Conservation (phyloP, 2,888 invertebrate genomes). For the Zaprionus bogoriensis region DNA sequence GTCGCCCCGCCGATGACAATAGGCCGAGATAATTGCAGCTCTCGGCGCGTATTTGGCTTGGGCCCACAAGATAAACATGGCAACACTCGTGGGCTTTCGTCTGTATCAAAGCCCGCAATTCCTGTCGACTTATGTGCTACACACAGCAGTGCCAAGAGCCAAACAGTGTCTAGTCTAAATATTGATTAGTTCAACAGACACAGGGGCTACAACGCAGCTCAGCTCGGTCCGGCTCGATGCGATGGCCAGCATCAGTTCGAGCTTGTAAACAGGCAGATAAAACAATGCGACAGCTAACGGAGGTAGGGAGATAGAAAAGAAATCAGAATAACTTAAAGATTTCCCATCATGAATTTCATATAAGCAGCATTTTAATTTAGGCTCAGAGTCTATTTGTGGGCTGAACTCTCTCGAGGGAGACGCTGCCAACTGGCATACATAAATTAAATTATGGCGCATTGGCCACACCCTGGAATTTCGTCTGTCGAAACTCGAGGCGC, state of each 20-base stretch:
- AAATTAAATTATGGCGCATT: constrained; percentile 52
- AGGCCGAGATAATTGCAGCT: constrained; percentile 45
- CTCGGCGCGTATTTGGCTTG: constrained; percentile 18
- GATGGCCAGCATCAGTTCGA: constrained; percentile 10
- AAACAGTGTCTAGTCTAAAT: background rate
- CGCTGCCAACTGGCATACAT: constrained; percentile 14
- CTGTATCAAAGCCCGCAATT: constrained; percentile 7
- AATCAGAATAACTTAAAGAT: background rate
- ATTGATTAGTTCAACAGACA: constrained; percentile 4
- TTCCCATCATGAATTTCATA: background rate
- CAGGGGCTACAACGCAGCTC: too few species aligned
- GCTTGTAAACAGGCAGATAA: background rate
- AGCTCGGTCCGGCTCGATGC: too few species aligned
- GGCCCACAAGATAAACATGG: constrained; percentile 24
- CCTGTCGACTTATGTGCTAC: background rate
- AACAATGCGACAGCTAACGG: constrained; percentile 14
- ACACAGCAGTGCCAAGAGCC: background rate
- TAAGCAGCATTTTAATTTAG: constrained; percentile 4
- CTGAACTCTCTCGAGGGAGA: background rate
- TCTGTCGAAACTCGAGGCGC: constrained; percentile 18
- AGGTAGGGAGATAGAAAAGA: background rate
- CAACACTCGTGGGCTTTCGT: background rate
- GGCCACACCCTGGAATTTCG: constrained; percentile 1
- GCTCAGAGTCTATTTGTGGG: background rate
- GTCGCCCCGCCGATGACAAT: constrained; percentile 24